Conservation (phyloP, 2,113 vertebrate genomes). For the Oryzias curvinotus region DNA sequence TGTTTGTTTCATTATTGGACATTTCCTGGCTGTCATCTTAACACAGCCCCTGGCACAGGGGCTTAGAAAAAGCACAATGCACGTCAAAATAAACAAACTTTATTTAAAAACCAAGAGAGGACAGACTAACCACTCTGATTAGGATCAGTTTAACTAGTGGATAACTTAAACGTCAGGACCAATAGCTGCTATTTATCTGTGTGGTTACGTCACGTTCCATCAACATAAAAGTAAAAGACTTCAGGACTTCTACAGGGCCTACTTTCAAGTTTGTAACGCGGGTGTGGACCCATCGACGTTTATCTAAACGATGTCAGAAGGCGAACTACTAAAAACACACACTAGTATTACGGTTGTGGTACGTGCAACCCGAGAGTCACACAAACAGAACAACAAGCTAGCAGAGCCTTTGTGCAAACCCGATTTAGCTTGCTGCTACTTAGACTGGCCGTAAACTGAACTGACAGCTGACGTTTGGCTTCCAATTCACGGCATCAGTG, state of each 20-base stretch:
- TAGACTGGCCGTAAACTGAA: constrained; percentile 56
- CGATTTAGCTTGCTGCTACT: constrained; percentile 58
- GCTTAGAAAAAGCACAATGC: constrained; percentile 56
- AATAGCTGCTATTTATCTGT: constrained; percentile 11
- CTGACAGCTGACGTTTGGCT: constrained; percentile 77
- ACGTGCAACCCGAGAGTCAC: constrained; percentile 10
- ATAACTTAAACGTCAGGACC: constrained; percentile 2
- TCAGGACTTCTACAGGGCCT: constrained; percentile 22
- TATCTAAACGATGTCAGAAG: constrained; percentile 27
- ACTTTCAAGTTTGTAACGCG: constrained; percentile 22
- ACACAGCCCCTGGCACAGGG: constrained; percentile 46
- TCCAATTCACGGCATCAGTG: constrained; percentile 66
- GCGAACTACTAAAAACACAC: constrained; percentile 27
- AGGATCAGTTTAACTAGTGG: background rate
- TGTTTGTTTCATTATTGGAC: constrained; percentile 58
- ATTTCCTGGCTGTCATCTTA: constrained; percentile 64
- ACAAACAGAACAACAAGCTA: constrained; percentile 37
- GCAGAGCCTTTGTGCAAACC: constrained; percentile 55
- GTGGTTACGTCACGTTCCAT: background rate
- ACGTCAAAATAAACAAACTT: constrained; percentile 39
- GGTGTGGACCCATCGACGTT: constrained; percentile 36
- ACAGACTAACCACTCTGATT: background rate
- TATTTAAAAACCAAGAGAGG: constrained; percentile 38
- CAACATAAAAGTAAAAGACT: background rate
- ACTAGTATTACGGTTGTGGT: background rate